Evolutionary conservation across 2,888 invertebrate genomes (phyloP), one percentile per base, ranked within the genome.

Genomic region (Mystacides longicornis): DNA sequence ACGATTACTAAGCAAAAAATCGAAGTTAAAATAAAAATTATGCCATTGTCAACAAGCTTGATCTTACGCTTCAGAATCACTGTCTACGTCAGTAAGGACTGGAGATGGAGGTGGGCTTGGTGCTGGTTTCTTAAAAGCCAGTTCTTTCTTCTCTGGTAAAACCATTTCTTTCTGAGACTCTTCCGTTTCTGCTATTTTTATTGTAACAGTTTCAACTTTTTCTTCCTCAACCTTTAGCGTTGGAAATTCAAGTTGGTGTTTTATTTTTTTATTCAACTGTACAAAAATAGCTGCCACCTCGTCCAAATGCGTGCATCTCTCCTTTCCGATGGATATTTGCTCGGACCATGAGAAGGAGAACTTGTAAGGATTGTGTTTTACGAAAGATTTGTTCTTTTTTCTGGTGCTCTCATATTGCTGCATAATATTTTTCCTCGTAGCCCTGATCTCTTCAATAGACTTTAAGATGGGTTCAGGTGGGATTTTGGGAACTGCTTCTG

Each of bases 261-360:
- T 67, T 43, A 74, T 63, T 56, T 75, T 68, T 27, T 49, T 60
- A 58, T 65, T 71, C 62, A 76, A 75, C 62, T 70, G 65, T 47
- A 66, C 70, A 1, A 75, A 66, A 54, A 65, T 72, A 45, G 67
- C 64, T 23, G 71, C 71, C 43, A 71, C 62, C 4, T 71, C 68
- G 64, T 78, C 78, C 21, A 81, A 67, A 11, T 74, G 70, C 52
- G 69, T 70, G 31, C 80, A 68, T 62, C 80, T 69, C 55, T 74
- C 73, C 63, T 73, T 75, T 0, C 80, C 80, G 57, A 78, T 76
- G 16, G 68, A 67, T 49, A 83, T 65, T 16, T 81, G 74, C 14
- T 71, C 69, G 16, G 75, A 75, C 83, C 83, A 85, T 60, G 74
- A 71, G 64, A 83, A 83, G 2, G 67, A 63, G 21, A 74, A 72